Evolutionary conservation across 2,888 invertebrate species (phyloP), one percentile per base, ranked within the genome.

Genomic region (Apodemia zela): DNA sequence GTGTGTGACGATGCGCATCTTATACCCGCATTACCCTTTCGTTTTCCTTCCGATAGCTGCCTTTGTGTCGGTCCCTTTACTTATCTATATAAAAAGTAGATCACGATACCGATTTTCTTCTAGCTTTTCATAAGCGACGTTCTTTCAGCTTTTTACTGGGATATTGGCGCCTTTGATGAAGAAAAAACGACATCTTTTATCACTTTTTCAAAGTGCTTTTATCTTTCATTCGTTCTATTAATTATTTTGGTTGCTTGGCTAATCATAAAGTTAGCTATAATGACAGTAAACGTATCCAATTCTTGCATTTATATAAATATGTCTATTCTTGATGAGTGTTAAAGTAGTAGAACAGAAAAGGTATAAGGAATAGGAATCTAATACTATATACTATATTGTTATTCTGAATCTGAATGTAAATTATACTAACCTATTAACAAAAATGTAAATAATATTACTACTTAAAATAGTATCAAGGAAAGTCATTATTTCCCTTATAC

Each of bases 1-100:
- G 89, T 89, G 90, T 90, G 90, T 89, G 89, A 79, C 90, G 90
- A 89, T 88, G 90, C 89, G 91, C 91, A 82, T 91, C 91, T 91
- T 90, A 87, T 84, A 87, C 91, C 91, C 91, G 89, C 88, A 91
- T 91, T 89, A 91, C 91, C 91, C 91, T 89, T 90, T 89, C 89
- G 88, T 81, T 86, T 85, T 90, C 87, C 90, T 89, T 90, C 91
- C 90, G 90, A 89, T 90, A 89, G 83, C 86, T 81, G 88, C 89
- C 87, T 89, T 89, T 89, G 89, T 89, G 75, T 72, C 72, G 73
- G 74, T 71, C 78, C 79, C 80, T 80, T 77, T 77, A 80, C 84
- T 80, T 87, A 86, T 87, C 87, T 84, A 75, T 72, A 73, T 75
- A 73, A 78, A 75, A 77, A 75, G 73, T 79, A 85, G 84, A 86